Base-by-base conservation (phyloP, 2,888 invertebrate species). In the Andricus quercusramuli region DNA sequence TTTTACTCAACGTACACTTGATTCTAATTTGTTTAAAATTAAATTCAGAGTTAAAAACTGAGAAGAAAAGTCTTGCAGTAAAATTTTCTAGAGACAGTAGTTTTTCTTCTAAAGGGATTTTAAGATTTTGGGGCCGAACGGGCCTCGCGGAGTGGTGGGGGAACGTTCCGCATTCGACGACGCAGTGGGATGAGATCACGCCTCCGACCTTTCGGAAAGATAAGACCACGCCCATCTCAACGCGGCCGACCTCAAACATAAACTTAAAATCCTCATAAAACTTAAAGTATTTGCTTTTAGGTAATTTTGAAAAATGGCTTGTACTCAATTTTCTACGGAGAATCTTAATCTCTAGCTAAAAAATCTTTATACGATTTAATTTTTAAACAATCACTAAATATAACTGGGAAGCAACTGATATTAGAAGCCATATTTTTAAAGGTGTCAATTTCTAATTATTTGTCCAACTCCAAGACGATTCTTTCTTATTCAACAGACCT, bases 381-480 rank as follows among this genome's bases (percentile, higher is more conserved):
- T 44, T 44, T 44, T 44, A 4, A 15, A 15, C 15, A 15, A 15
- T 44, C 44, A 44, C 44, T 15, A 44, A 15, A 15, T 3, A 44
- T 15, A 44, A 44, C 11, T 13, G 2, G 13, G 13, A 44, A 44
- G 78, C 80, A 84, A 82, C 79, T 80, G 82, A 82, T 79, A 81
- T 82, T 81, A 77, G 85, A 81, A 83, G 83, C 82, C 79, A 78
- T 80, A 13, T 82, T 83, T 80, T 80, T 82, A 79, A 83, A 81
- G 82, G 81, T 84, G 85, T 86, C 86, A 85, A 85, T 80, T 82
- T 83, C 86, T 89, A 90, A 89, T 88, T 88, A 86, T 88, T 89
- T 86, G 86, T 85, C 84, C 85, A 86, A 84, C 86, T 84, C 85
- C 84, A 5, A 22, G 22, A 62, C 25, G 25, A 15, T 9, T 62